phyloP scores from a whole-genome alignment of 2,888 invertebrate genomes.

The Gnatocerus cornutus region DNA sequence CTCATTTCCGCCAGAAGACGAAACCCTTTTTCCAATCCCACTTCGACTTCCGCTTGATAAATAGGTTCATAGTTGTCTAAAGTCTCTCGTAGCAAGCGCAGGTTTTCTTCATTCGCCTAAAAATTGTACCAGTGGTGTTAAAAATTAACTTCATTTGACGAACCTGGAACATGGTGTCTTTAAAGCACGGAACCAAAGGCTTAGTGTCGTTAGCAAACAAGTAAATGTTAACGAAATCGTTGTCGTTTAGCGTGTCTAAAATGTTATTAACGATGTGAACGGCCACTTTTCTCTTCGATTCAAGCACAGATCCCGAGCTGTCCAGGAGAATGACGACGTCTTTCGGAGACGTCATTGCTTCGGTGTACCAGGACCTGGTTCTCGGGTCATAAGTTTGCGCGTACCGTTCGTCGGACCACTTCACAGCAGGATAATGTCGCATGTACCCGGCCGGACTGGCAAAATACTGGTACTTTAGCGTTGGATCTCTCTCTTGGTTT shows the following conservation, averaged over 20 bases:
- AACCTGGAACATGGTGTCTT: constrained; percentile 82
- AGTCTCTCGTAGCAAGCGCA: constrained; percentile 67
- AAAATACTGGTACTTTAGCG: constrained; percentile 97
- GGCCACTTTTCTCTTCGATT: constrained; percentile 84
- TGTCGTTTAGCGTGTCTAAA: constrained; percentile 95
- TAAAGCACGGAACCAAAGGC: constrained; percentile 91
- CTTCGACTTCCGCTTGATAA: constrained; percentile 62
- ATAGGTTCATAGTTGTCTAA: constrained; percentile 61
- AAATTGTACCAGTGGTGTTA: constrained; percentile 66
- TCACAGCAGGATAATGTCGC: constrained; percentile 93
- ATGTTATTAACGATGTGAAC: constrained; percentile 91
- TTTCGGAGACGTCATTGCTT: constrained; percentile 98
- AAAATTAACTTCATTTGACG: too few species aligned
- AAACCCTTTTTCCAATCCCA: constrained; percentile 83
- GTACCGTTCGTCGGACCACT: constrained; percentile 75
- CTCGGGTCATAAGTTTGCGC: constrained; percentile 92
- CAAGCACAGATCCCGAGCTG: constrained; percentile 79
- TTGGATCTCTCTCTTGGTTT: constrained; percentile 89
- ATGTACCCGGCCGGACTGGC: constrained; percentile 97
- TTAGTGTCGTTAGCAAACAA: constrained; percentile 88
- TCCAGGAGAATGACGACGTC: constrained; percentile 85
- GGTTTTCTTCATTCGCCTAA: constrained; percentile 69
- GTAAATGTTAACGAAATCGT: constrained; percentile 98
- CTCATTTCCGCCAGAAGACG: constrained; percentile 77
- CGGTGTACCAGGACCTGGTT: constrained; percentile 96